These are phyloP conservation scores for Hypsopygia costalis DNA, from an alignment of 2,888 invertebrate genomes.

Conservation along the genomic window DNA sequence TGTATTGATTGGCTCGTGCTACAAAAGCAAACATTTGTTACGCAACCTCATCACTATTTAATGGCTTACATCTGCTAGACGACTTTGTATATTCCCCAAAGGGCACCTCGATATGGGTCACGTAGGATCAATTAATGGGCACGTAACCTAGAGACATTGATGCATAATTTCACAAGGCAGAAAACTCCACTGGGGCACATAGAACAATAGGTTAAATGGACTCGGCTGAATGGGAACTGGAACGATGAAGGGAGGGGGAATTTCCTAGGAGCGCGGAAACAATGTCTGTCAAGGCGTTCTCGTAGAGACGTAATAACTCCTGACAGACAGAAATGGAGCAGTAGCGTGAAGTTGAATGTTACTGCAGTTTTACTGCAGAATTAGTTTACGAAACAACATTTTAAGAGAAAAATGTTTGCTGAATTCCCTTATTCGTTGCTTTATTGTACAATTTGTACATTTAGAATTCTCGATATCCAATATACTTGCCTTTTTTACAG, in stretches of 20 bases:
- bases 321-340: slow-evolving; percentile 4
- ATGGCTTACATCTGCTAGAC: not conserved
- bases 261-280: slow-evolving; percentile 2
- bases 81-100: not conserved
- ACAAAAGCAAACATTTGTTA: not conserved
- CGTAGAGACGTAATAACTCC: slow-evolving; percentile 1
- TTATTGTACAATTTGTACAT: too few relatives aligned
- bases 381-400: too few relatives aligned
- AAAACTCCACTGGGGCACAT: not conserved
- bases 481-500: too few relatives aligned
- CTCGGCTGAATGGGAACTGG: not conserved
- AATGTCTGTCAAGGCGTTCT: slow-evolving; percentile 8
- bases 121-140: not conserved
- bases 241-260: not conserved
- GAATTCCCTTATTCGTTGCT: too few relatives aligned
- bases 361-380: too few relatives aligned
- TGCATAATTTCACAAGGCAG: not conserved
- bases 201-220: not conserved
- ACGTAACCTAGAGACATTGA: not conserved
- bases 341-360: not conserved
- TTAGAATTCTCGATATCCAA: too few relatives aligned
- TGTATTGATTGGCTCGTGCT: not conserved
- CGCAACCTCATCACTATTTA: not conserved
- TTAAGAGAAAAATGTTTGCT: too few relatives aligned
- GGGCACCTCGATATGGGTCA: not conserved